Evolutionary conservation across 2,797 vertebrate genomes (phyloP).

Genomic region (Hippoglossus hippoglossus): DNA sequence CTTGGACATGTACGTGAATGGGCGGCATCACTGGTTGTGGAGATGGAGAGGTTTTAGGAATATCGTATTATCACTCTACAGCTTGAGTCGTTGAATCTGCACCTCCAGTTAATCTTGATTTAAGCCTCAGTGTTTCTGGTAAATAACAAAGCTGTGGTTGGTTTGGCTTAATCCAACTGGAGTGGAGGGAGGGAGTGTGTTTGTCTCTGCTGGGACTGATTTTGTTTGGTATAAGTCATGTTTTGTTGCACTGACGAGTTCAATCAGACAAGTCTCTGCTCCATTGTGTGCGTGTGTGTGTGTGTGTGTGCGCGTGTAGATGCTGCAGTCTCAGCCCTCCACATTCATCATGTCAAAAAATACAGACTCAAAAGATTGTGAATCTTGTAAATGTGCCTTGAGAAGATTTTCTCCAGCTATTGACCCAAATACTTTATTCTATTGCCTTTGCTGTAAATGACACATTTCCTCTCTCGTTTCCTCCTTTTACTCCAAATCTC

Average conservation of each 20-base stretch:
- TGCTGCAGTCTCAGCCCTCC: constrained; percentile 28
- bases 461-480: constrained; percentile 29
- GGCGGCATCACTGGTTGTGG: not conserved
- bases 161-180: constrained; percentile 17
- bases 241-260: constrained; percentile 10
- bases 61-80: not conserved
- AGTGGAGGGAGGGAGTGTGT: constrained; percentile 36
- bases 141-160: constrained; percentile 27
- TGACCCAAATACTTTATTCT: constrained; percentile 43
- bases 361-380: constrained; percentile 33
- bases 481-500: constrained; percentile 13
- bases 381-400: constrained; percentile 33
- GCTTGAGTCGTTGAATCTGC: constrained; percentile 6
- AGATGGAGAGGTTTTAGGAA: not conserved
- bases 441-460: constrained; percentile 37
- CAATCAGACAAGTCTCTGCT: constrained; percentile 9
- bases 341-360: constrained; percentile 38
- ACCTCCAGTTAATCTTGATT: not conserved
- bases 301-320: constrained; percentile 3
- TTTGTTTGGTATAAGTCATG: constrained; percentile 15
- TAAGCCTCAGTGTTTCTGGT: constrained; percentile 11
- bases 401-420: constrained; percentile 46
- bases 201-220: constrained; percentile 21
- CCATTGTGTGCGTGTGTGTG: not conserved
- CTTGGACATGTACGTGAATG: not conserved